Evolutionary conservation across 2,888 invertebrate species (phyloP), one percentile per base, ranked within the genome.

Genomic region (Aporophyla nigra): DNA sequence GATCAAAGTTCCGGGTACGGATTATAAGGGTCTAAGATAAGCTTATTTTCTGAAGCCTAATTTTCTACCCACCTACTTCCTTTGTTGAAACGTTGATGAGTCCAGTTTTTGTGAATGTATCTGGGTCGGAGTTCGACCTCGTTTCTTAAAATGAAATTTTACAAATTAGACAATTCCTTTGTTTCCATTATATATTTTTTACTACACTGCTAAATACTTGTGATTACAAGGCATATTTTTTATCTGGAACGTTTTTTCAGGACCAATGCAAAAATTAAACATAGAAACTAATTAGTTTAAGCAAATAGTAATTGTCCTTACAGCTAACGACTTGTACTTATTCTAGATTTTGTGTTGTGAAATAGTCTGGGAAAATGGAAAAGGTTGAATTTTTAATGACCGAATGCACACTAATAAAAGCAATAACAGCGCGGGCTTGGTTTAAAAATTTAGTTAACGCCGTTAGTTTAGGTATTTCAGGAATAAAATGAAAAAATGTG

Each of bases 21-120:
- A 96, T 96, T 96, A 96, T 96, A 95, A 96, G 96, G 96, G 96
- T 95, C 94, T 92, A 93, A 94, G 96, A 96, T 95, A 95, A 96
- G 94, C 94, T 94, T 93, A 94, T 95, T 95, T 95, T 94, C 92
- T 92, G 93, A 93, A 94, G 91, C 93, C 93, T 94, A 94, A 95
- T 95, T 95, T 95, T 93, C 93, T 95, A 93, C 91, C 93, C 90
- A 92, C 92, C 91, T 92, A 91, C 88, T 91, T 92, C 91, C 91
- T 91, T 92, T 92, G 93, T 92, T 91, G 87, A 91, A 91, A 91
- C 87, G 88, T 88, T 90, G 92, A 92, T 89, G 89, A 90, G 88
- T 89, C 81, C 89, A 87, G 87, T 90, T 91, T 90, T 92, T 91
- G 88, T 86, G 80, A 81, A 86, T 82, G 82, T 83, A 82, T 83